Percentiles rank a stretch among this genome's conserved stretches.
phyloP scores from a whole-genome alignment of 2,888 invertebrate genomes.

The Adelphocoris suturalis region DNA sequence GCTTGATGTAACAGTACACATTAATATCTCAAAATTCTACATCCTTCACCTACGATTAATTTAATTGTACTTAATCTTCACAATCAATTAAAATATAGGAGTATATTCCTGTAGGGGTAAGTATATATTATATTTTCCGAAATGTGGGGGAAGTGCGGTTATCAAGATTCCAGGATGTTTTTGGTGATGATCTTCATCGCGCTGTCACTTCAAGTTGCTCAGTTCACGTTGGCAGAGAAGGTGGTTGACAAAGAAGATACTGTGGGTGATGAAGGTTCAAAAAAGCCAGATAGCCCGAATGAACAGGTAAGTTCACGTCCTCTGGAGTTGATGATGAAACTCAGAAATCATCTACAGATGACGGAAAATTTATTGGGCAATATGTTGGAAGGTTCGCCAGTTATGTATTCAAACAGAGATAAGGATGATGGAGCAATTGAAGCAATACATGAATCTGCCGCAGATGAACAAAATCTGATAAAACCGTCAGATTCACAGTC shows the following conservation, averaged over 20 bases:
- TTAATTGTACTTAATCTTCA: too few relatives aligned
- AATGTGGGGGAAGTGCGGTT: background rate
- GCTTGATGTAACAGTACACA: background rate
- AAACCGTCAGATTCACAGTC: background rate
- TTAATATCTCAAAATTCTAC: background rate
- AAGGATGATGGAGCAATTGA: slow-evolving; percentile 18
- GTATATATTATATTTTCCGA: background rate
- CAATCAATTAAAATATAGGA: too few relatives aligned
- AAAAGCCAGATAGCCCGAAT: background rate
- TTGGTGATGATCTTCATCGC: background rate
- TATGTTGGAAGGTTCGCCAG: background rate
- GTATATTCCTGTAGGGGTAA: too few relatives aligned
- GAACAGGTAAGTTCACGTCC: slow-evolving; percentile 13
- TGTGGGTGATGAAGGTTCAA: background rate
- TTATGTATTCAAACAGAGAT: slow-evolving; percentile 11
- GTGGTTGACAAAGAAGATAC: background rate
- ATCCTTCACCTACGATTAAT: background rate
- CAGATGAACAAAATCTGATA: background rate
- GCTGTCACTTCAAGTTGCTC: background rate
- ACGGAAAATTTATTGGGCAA: slow-evolving; percentile 1
- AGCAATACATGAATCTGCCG: background rate
- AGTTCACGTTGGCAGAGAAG: background rate
- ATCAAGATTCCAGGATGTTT: background rate
- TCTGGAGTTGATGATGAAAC: slow-evolving; percentile 6
- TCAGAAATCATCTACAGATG: slow-evolving; percentile 19